Percentiles rank a stretch among this genome's conserved stretches.
Conservation (phyloP, 1,140 invertebrate genomes). For the Hylyphantes graminicola region DNA sequence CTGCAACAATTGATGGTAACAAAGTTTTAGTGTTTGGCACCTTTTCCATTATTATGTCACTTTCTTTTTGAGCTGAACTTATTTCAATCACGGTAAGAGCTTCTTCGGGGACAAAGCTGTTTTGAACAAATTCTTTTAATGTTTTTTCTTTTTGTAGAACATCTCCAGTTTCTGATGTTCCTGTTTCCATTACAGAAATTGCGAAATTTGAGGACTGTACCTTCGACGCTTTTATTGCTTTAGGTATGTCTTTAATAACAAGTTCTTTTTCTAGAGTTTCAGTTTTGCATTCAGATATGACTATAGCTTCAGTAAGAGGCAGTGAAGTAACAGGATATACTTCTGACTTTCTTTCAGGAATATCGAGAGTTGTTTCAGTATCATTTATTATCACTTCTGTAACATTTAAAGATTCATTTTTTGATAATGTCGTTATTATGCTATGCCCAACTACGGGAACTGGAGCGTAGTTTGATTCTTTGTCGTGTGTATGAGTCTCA, state of each 20-base stretch:
- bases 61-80: constrained; percentile 73
- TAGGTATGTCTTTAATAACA: constrained; percentile 14
- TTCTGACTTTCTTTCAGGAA: constrained; percentile 19
- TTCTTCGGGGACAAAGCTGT: constrained; percentile 70
- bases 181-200: constrained; percentile 52
- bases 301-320: constrained; percentile 64
- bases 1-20: constrained; percentile 29
- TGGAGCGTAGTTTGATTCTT: constrained; percentile 72
- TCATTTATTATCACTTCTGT: constrained; percentile 74
- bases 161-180: constrained; percentile 69
- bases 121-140: constrained; percentile 65
- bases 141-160: constrained; percentile 66
- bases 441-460: background rate
- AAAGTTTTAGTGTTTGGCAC: constrained; percentile 48
- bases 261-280: constrained; percentile 41
- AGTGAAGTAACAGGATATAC: constrained; percentile 72
- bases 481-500: constrained; percentile 73
- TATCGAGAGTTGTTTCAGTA: constrained; percentile 71
- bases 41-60: constrained; percentile 63
- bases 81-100: constrained; percentile 71
- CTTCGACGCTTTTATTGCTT: constrained; percentile 23
- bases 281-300: constrained; percentile 31
- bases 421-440: constrained; percentile 62
- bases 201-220: constrained; percentile 41
- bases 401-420: constrained; percentile 71